Conservation (phyloP, 2,888 invertebrate species). For the Sarcophaga caerulescens region DNA sequence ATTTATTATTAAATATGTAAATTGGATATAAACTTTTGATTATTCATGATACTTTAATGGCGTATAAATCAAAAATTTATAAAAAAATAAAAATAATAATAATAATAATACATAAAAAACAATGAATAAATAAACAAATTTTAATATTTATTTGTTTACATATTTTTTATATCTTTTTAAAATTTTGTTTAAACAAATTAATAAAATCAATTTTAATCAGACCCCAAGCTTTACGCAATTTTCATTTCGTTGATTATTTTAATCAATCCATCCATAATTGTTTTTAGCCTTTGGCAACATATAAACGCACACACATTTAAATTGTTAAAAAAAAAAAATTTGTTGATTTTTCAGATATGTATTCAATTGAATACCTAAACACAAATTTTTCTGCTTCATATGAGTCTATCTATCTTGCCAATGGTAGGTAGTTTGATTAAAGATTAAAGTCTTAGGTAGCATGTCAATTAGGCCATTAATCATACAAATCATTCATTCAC, state of each 20-base stretch:
- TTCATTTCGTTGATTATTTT: constrained; percentile 29
- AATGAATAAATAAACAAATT: no score
- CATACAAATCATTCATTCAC: constrained; percentile 27
- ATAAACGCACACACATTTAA: constrained; percentile 24
- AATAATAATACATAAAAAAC: not conserved
- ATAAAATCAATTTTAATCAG: constrained; percentile 24
- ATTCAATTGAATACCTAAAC: constrained; percentile 38
- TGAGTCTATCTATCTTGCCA: constrained; percentile 47
- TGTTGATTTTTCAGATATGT: constrained; percentile 59
- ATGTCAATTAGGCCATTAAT: constrained; percentile 64
- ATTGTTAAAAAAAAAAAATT: constrained; percentile 53
- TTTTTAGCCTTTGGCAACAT: constrained; percentile 47
- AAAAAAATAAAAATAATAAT: not conserved
- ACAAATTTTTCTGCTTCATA: not conserved
- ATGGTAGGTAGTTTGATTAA: constrained; percentile 14
- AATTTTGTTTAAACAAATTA: constrained; percentile 7
- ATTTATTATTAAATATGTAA: not conserved
- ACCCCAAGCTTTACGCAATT: constrained; percentile 35
- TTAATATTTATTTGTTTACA: constrained; percentile 7
- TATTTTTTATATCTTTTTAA: constrained; percentile 7
- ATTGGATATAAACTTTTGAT: not conserved
- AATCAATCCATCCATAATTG: constrained; percentile 57
- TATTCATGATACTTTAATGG: not conserved
- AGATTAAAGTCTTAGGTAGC: constrained; percentile 54
- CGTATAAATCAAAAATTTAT: not conserved